Evolutionary conservation across 1,140 invertebrate genomes (phyloP), one percentile per base, ranked within the genome.

Genomic region (Oncopeltus fasciatus): DNA sequence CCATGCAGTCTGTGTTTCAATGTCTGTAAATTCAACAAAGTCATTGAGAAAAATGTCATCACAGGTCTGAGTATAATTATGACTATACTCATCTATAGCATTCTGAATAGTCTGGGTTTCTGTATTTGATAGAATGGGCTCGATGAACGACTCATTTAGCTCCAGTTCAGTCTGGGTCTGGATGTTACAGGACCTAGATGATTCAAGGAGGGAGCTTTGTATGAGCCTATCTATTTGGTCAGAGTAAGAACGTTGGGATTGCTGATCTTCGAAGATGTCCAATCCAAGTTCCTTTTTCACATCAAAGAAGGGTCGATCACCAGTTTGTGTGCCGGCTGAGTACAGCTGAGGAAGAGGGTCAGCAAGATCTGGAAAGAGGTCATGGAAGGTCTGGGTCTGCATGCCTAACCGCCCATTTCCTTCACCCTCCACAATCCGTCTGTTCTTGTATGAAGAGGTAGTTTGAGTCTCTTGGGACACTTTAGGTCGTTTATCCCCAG

Each of bases 61-160:
- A 38, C 46, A 59, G 16, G 64, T 65, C 44, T 65, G 64, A 59
- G 64, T 65, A 53, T 51, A 65, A 57, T 61, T 65, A 46, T 65
- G 38, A 51, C 64, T 61, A 29, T 59, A 65, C 11, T 65, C 64
- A 47, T 65, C 60, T 1, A 65, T 26, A 27, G 57, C 47, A 38
- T 28, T 57, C 8, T 51, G 38, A n/a, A 60, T 53, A 12, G 64
- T 65, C 26, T 65, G 64, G 12, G 64, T 65, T 27, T 62, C 51
- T 26, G 59, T 65, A 28, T 65, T 51, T 1, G 59, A 61, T 5
- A 65, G 31, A 8, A 57, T 47, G 2, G 60, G 64, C 8, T 62
- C 64, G 3, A 61, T 38, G 12, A 61, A 61, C 1, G 44, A n/a
- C n/a, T 61, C 59, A 20, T 16, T 27, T 31, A 56, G 20, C 1